phyloP scores from a whole-genome alignment of 2,888 invertebrate species.

The Exephanes ischioxanthus region DNA sequence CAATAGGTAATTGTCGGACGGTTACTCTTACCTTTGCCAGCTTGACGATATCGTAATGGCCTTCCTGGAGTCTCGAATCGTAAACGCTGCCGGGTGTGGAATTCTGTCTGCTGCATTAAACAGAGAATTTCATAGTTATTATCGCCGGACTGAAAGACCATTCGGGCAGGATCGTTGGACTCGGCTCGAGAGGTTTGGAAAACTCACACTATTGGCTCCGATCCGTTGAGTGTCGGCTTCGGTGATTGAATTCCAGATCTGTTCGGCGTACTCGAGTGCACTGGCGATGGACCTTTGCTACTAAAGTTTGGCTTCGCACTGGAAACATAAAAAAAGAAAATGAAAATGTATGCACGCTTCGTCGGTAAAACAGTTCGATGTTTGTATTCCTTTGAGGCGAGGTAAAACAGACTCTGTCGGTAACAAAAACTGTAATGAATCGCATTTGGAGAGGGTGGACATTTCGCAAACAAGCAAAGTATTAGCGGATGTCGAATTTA shows the following conservation, averaged over 20 bases:
- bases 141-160: conserved; percentile 4
- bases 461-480: no score
- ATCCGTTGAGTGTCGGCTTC: conserved; percentile 82
- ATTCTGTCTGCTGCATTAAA: conserved; percentile 76
- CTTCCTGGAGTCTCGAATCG: conserved; percentile 81
- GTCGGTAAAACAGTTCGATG: neutral
- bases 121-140: conserved; percentile 54
- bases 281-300: conserved; percentile 82
- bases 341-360: neutral
- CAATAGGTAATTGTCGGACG: conserved; percentile 48
- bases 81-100: conserved; percentile 77
- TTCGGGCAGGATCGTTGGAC: conserved; percentile 38
- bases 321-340: conserved; percentile 66
- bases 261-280: conserved; percentile 80
- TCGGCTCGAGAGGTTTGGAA: conserved; percentile 41
- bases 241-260: conserved; percentile 83
- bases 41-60: conserved; percentile 84
- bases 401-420: no score
- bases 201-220: conserved; percentile 80
- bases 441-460: no score
- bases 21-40: conserved; percentile 80
- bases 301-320: conserved; percentile 82
- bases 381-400: no score
- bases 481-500: no score
- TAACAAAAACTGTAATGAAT: no score